Evolutionary conservation across 2,797 vertebrate genomes (phyloP).

Genomic region (Synanceia verrucosa): DNA sequence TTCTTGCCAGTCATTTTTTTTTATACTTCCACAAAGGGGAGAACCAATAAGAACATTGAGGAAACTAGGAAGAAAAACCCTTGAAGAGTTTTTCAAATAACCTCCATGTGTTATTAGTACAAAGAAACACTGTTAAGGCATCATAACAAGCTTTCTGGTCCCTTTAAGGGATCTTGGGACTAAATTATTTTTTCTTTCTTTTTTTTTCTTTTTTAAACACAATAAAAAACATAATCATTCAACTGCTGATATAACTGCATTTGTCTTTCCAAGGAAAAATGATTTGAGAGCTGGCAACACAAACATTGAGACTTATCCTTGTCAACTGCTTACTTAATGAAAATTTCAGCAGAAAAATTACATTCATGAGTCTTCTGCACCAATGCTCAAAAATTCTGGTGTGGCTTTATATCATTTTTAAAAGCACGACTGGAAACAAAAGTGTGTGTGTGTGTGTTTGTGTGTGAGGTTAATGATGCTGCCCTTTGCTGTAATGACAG

Average conservation of each 20-base stretch:
- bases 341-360: constrained; percentile 43
- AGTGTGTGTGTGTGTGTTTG: background rate
- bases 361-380: constrained; percentile 1
- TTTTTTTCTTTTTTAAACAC: too few species aligned
- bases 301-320: constrained; percentile 10
- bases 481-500: constrained; percentile 61
- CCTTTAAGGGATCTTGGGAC: constrained; percentile 5
- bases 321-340: constrained; percentile 27
- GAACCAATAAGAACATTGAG: constrained; percentile 6
- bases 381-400: background rate
- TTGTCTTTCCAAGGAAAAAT: constrained; percentile 13
- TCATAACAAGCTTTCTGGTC: constrained; percentile 19
- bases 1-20: constrained; percentile 24
- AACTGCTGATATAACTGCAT: constrained; percentile 17
- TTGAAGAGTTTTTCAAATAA: constrained; percentile 3
- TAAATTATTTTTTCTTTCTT: constrained; percentile 5
- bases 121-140: constrained; percentile 13
- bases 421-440: background rate
- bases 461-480: constrained; percentile 53
- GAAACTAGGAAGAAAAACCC: constrained; percentile 13
- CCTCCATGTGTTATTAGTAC: constrained; percentile 5
- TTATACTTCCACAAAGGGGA: constrained; percentile 13
- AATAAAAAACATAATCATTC: constrained; percentile 34
- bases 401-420: background rate
- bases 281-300: constrained; percentile 3